Evolutionary conservation across 2,888 invertebrate genomes (phyloP).

Genomic region (Petrophora chlorosata): DNA sequence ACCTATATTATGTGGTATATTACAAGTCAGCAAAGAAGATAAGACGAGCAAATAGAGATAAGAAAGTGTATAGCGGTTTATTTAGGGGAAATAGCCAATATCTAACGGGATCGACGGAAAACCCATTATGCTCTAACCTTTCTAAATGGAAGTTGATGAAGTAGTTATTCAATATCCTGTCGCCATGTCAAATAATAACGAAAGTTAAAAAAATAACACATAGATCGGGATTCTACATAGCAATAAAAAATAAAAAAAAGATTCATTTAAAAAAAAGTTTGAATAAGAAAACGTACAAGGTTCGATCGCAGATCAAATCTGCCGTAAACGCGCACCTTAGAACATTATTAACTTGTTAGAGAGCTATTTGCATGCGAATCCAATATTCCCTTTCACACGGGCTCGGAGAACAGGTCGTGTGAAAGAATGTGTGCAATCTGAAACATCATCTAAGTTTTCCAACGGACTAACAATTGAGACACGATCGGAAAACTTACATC

Average conservation of each 20-base stretch:
- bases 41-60: background rate
- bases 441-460: constrained; percentile 27
- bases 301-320: constrained; percentile 10
- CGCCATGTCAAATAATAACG: too few species aligned
- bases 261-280: constrained; percentile 4
- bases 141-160: too few species aligned
- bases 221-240: too few species aligned
- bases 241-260: too few species aligned
- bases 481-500: constrained; percentile 17
- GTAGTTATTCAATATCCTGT: too few species aligned
- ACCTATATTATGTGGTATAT: constrained; percentile 2
- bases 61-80: background rate
- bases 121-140: too few species aligned
- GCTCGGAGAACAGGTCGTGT: constrained; percentile 20
- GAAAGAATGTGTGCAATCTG: constrained; percentile 24
- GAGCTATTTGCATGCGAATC: constrained; percentile 12
- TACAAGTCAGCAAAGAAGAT: background rate
- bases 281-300: constrained; percentile 1
- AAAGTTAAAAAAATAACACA: too few species aligned
- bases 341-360: constrained; percentile 20
- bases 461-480: constrained; percentile 18
- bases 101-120: too few species aligned
- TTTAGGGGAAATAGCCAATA: constrained; percentile 25
- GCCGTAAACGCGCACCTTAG: constrained; percentile 4
- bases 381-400: constrained; percentile 21